These are phyloP conservation scores for Dendroctonus valens DNA, from an alignment of 1,140 invertebrate species.

Conservation along the genomic window DNA sequence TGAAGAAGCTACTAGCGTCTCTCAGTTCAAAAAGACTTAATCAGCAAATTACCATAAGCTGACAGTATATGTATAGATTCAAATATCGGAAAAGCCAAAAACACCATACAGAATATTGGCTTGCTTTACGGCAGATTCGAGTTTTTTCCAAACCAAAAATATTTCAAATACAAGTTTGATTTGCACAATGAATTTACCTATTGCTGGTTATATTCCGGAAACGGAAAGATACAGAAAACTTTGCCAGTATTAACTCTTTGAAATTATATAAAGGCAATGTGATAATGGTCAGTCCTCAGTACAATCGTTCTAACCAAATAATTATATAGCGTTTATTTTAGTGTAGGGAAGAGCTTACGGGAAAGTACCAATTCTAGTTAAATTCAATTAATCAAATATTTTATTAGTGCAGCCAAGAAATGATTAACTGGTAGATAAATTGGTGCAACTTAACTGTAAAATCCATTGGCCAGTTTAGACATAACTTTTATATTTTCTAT, in stretches of 20 bases:
- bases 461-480: too few relatives aligned
- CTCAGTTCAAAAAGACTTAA: constrained; percentile 13
- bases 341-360: too few relatives aligned
- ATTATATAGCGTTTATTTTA: too few relatives aligned
- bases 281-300: too few relatives aligned
- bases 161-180: neutral
- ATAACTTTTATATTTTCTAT: too few relatives aligned
- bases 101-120: neutral
- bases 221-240: neutral
- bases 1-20: constrained; percentile 33
- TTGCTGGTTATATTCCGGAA: neutral
- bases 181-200: neutral
- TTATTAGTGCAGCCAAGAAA: too few relatives aligned
- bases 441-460: too few relatives aligned
- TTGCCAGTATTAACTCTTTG: neutral
- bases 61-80: constrained; percentile 4
- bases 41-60: constrained; percentile 7
- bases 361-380: too few relatives aligned
- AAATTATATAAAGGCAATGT: too few relatives aligned
- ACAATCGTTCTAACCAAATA: too few relatives aligned
- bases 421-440: too few relatives aligned
- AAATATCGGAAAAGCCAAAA: neutral
- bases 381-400: too few relatives aligned
- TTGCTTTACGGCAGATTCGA: neutral
- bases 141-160: neutral